A percentile compares a stretch with the other conserved stretches of the same genome.
Conservation (phyloP, 2,888 invertebrate genomes). For the Neuroscelio doddi region DNA sequence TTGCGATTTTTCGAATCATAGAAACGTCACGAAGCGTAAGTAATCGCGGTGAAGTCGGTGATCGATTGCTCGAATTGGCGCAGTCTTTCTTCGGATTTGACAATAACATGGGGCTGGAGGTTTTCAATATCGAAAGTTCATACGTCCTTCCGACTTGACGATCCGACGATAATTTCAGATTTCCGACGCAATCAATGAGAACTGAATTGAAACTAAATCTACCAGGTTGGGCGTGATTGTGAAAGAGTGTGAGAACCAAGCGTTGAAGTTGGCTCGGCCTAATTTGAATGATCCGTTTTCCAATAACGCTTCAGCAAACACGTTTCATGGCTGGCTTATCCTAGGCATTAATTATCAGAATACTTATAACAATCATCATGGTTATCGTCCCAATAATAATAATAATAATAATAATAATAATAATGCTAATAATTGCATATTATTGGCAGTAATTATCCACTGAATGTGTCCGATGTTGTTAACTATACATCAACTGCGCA, state of each 20-base stretch:
- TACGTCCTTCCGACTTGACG: slow-evolving; percentile 8
- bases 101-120: slow-evolving; percentile 3
- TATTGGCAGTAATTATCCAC: too few relatives aligned
- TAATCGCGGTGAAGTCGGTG: background rate
- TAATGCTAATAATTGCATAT: too few relatives aligned
- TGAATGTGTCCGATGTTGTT: too few relatives aligned
- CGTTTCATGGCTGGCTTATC: too few relatives aligned
- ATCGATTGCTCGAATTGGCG: slow-evolving; percentile 6
- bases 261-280: background rate
- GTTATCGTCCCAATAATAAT: too few relatives aligned
- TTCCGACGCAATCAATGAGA: slow-evolving; percentile 10
- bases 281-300: too few relatives aligned
- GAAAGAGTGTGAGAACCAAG: slow-evolving; percentile 1
- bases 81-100: slow-evolving; percentile 4
- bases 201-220: slow-evolving; percentile 11
- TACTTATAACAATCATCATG: too few relatives aligned
- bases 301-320: too few relatives aligned
- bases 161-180: slow-evolving; percentile 10
- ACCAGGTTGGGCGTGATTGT: background rate
- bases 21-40: slow-evolving; percentile 2
- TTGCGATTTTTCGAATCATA: slow-evolving; percentile 4
- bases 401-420: too few relatives aligned
- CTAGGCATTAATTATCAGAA: too few relatives aligned
- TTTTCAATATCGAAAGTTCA: slow-evolving; percentile 9
- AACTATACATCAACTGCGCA: too few relatives aligned